Conservation (phyloP, 2,888 invertebrate species). For the Ischnura elegans region DNA sequence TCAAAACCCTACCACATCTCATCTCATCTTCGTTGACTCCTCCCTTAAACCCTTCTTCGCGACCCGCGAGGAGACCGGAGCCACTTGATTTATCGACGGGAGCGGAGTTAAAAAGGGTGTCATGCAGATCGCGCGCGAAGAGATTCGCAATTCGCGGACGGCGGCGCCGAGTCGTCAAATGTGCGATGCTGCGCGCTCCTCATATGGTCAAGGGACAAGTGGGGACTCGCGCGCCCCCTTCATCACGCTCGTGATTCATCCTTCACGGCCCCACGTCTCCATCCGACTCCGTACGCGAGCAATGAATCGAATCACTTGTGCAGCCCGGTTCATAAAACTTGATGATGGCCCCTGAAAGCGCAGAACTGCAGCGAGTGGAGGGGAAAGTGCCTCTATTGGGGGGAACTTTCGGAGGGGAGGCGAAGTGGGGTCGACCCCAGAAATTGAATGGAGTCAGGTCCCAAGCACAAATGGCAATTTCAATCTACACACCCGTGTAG, state of each 20-base stretch:
- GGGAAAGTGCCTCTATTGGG: no score
- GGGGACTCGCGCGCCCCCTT: not conserved
- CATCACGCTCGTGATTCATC: slow-evolving; percentile 3
- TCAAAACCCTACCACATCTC: not conserved
- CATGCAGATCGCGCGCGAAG: not conserved
- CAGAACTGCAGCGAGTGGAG: no score
- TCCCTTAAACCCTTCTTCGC: not conserved
- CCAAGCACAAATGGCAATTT: no score
- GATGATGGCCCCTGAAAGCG: no score
- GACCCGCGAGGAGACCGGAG: not conserved
- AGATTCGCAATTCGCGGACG: not conserved
- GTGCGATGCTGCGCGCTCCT: not conserved
- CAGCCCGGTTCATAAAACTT: not conserved
- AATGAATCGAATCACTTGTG: slow-evolving; percentile 15
- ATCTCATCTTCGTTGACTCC: not conserved
- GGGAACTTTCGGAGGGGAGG: no score
- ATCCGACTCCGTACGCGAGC: not conserved
- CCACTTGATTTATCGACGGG: not conserved
- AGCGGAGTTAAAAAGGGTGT: not conserved
- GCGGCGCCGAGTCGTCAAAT: not conserved
- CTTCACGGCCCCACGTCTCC: not conserved
- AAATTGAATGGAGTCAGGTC: no score
- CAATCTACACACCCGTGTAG: no score
- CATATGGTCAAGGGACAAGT: not conserved
- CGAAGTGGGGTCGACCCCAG: no score